Base-by-base conservation (phyloP, 37 sponge, comb jelly and placozoan species). In the Ianthella basta region DNA sequence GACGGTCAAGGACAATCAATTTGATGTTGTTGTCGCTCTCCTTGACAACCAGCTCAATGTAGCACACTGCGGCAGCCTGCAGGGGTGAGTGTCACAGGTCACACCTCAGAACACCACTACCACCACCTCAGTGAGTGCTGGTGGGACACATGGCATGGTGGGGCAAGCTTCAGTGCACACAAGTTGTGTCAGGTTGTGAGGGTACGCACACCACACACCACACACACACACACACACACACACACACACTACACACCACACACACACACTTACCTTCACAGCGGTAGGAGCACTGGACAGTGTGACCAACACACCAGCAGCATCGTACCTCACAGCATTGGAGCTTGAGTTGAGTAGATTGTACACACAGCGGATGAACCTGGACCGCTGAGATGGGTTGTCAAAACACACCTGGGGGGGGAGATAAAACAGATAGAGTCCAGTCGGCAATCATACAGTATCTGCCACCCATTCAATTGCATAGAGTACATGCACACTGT, bases 21-120 rank as follows among this genome's bases (percentile, higher is more conserved):
- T 99, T 99, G 59, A 99, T 94, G 72, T 99, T 99, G 88, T 99
- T 99, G 84, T 99, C 99, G 56, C 98, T 97, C 89, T 99, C 99
- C 74, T 95, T 95, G 32, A 99, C 96, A 1, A 99, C 90, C 74
- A 99, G 90, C 18, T 97, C 98, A 21, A 99, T 92, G 81, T 99
- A 99, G 86, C 98, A 97, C 82, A 92, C 91, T 34, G 99, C 92
- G 59, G 98, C 99, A 66, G 99, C 99, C 95, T 96, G 78, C 20
- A 53, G 0, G 15, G 88, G 59, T 85, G 60, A n/a, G n/a, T 25
- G 86, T 82, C 15, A 87, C 72, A 38, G 90, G 15, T 39, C 25
- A 60, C 21, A 56, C 20, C 24, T 15, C 32, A n/a, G 33, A 16
- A 34, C 25, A 80, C 55, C 55, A 53, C n/a, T 80, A 23, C 80